Conservation (phyloP, 2,113 vertebrate species). For the Platanista minor region DNA sequence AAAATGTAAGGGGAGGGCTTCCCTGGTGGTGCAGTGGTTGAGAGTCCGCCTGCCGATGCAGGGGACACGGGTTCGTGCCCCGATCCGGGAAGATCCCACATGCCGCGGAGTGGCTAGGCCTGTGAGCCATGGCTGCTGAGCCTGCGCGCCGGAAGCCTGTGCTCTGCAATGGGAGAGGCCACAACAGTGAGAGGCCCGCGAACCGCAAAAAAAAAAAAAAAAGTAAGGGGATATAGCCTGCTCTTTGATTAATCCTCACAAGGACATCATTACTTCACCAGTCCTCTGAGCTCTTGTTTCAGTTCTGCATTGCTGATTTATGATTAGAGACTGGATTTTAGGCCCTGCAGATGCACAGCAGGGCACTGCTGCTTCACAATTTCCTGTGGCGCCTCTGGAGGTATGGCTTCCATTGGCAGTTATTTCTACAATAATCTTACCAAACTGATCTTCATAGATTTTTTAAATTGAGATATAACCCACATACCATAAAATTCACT, state of each 20-base stretch:
- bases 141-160: too few relatives aligned
- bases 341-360: neutral
- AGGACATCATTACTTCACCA: neutral
- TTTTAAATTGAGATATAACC: neutral
- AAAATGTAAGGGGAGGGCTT: neutral
- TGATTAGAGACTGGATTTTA: neutral
- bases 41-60: too few relatives aligned
- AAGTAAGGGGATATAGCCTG: neutral
- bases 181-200: too few relatives aligned
- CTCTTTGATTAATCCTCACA: neutral
- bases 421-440: neutral
- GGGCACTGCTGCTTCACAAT: neutral
- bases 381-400: neutral
- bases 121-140: too few relatives aligned
- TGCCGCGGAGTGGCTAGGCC: too few relatives aligned
- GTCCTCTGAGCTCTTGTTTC: neutral
- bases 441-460: neutral
- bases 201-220: too few relatives aligned
- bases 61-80: too few relatives aligned
- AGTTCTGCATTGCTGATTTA: neutral
- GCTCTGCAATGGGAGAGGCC: too few relatives aligned
- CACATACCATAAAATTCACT: neutral
- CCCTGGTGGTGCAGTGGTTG: too few relatives aligned
- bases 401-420: neutral
- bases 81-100: too few relatives aligned